Base-by-base conservation (phyloP, 2,113 vertebrate species). In the Lophotis ruficrista region DNA sequence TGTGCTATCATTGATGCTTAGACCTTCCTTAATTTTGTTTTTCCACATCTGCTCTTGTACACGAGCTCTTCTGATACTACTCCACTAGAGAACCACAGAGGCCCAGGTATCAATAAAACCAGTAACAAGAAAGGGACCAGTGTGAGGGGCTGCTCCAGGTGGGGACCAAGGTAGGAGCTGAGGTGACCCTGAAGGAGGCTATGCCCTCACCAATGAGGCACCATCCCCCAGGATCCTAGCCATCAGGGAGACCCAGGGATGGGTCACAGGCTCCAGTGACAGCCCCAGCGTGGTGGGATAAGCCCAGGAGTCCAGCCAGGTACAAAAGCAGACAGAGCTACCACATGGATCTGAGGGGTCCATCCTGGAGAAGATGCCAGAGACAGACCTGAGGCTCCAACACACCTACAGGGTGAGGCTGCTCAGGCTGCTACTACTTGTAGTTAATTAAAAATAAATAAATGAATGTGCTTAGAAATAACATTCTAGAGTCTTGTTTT, bases 331-430 rank as follows among this genome's bases (percentile, higher is more conserved):
- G 10, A 43, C 33, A 53, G 4, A 57, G 17, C 13, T 71, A 48
- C 56, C 11, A 24, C 0, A 0, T 33, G 8, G 9, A 8, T 24
- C 2, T 2, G 3, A 33, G 14, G 45, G 8, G 20, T 7, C 6
- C 30, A 35, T 22, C 25, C n/a, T 61, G 16, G 5, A 88, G 17
- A 61, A 83, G 25, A 17, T 18, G 12, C 5, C 61, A 86, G 65
- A 58, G 27, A 11, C 22, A 47, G 25, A 47, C 3, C 23, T 4
- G 6, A 20, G 8, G 17, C 23, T 57, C 17, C 15, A 14, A 16
- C 17, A 22, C 10, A 43, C 8, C 11, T 56, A 6, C 8, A 25
- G 76, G 16, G 17, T 70, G 23, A 60, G 65, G 27, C 71, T 85
- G 41, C 57, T 71, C n/a, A 71, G 41, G 17, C 53, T 79, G 17